Conservation (phyloP, 2,797 vertebrate genomes). For the Epinephelus awoara region DNA sequence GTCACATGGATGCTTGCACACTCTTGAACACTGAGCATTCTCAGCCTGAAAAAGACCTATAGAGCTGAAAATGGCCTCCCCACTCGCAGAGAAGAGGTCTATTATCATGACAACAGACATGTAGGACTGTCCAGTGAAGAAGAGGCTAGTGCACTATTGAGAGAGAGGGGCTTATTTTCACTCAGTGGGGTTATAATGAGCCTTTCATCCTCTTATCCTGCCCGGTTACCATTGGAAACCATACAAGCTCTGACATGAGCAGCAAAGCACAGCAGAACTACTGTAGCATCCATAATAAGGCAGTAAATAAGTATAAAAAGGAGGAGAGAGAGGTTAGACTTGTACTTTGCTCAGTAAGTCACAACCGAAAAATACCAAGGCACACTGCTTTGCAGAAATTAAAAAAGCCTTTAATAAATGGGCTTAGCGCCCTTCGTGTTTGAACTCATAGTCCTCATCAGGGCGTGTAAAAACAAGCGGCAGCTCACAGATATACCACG, state of each 20-base stretch:
- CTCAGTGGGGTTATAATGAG: constrained; percentile 80
- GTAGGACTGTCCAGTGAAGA: constrained; percentile 72
- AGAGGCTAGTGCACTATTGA: constrained; percentile 64
- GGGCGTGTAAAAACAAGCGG: no score
- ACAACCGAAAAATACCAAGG: no score
- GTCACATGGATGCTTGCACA: not conserved
- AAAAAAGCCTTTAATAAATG: no score
- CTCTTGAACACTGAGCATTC: constrained; percentile 12
- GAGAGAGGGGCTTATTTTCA: constrained; percentile 75
- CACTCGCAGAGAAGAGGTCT: constrained; percentile 55
- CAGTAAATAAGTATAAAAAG: constrained; percentile 1
- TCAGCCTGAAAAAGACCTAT: constrained; percentile 48
- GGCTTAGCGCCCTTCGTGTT: no score
- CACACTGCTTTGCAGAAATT: no score
- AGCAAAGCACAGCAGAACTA: constrained; percentile 54
- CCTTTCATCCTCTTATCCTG: constrained; percentile 75
- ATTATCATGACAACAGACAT: constrained; percentile 74
- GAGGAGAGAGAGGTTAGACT: no score
- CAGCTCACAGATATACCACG: no score
- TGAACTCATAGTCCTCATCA: no score
- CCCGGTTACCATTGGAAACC: constrained; percentile 72
- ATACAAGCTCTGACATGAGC: constrained; percentile 64
- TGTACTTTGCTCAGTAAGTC: no score
- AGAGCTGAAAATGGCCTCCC: constrained; percentile 59
- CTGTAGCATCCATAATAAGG: constrained; percentile 40